Percentiles rank a stretch among this genome's conserved stretches.
These are phyloP conservation scores for Drosophila ironensis DNA, from an alignment of 1,140 invertebrate species.

Conservation along the genomic window DNA sequence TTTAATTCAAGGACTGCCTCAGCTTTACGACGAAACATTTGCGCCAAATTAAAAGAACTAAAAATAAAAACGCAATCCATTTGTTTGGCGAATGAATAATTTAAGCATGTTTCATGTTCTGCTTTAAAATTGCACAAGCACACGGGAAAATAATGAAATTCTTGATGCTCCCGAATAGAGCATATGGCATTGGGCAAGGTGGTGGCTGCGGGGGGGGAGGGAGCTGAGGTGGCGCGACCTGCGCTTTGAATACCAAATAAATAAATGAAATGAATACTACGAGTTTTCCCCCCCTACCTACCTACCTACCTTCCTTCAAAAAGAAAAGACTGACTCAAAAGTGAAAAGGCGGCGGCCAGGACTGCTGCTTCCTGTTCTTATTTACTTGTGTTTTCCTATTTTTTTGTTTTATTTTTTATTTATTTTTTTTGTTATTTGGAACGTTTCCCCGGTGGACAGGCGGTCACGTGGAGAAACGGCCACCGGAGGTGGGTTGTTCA, in stretches of 20 bases:
- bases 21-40: background rate
- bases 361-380: no score
- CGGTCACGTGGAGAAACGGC: slow-evolving; percentile 16
- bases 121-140: slow-evolving; percentile 59
- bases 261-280: slow-evolving; percentile 75
- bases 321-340: background rate
- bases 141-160: slow-evolving; percentile 68
- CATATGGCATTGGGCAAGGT: slow-evolving; percentile 3
- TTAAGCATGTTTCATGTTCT: slow-evolving; percentile 35
- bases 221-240: slow-evolving; percentile 28
- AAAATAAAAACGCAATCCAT: background rate
- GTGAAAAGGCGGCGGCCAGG: background rate
- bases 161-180: slow-evolving; percentile 21
- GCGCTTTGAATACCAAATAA: slow-evolving; percentile 79
- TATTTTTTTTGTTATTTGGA: background rate
- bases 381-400: background rate
- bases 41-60: slow-evolving; percentile 18
- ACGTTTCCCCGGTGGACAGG: slow-evolving; percentile 28
- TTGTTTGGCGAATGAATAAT: slow-evolving; percentile 49
- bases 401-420: background rate
- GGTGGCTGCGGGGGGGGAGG: slow-evolving; percentile 7
- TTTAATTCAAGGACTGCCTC: background rate
- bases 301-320: background rate
- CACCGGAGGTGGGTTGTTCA: slow-evolving; percentile 48
- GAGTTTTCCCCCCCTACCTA: slow-evolving; percentile 1